Conservation (phyloP, 2,888 invertebrate species). For the Drosophila robusta region DNA sequence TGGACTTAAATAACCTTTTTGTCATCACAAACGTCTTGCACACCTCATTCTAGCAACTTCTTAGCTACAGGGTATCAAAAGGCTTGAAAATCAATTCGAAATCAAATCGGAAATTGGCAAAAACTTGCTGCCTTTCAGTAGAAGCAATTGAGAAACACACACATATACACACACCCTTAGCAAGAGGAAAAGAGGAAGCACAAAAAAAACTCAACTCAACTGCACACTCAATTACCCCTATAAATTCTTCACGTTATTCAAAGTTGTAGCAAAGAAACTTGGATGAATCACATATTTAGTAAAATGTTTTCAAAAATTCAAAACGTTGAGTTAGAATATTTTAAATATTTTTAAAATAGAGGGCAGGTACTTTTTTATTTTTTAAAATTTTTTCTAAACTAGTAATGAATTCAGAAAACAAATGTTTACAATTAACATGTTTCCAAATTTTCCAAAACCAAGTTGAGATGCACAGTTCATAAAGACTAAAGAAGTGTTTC, state of each 20-base stretch:
- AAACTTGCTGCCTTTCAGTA: background rate
- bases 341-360: too few relatives aligned
- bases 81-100: background rate
- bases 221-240: constrained; percentile 12
- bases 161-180: background rate
- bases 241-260: constrained; percentile 11
- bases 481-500: too few relatives aligned
- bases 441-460: too few relatives aligned
- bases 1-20: too few relatives aligned
- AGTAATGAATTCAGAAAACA: too few relatives aligned
- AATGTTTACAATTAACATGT: too few relatives aligned
- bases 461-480: too few relatives aligned
- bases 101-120: constrained; percentile 8
- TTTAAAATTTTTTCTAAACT: too few relatives aligned
- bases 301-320: background rate
- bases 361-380: too few relatives aligned
- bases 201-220: background rate
- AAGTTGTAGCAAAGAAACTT: background rate
- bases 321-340: too few relatives aligned
- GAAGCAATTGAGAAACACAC: background rate
- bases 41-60: too few relatives aligned
- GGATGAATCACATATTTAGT: background rate
- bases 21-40: background rate
- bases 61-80: background rate
- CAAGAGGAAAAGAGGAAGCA: background rate